These are phyloP conservation scores for Rotaria sp. DNA, from an alignment of 2,888 invertebrate species.

Conservation along the genomic window DNA sequence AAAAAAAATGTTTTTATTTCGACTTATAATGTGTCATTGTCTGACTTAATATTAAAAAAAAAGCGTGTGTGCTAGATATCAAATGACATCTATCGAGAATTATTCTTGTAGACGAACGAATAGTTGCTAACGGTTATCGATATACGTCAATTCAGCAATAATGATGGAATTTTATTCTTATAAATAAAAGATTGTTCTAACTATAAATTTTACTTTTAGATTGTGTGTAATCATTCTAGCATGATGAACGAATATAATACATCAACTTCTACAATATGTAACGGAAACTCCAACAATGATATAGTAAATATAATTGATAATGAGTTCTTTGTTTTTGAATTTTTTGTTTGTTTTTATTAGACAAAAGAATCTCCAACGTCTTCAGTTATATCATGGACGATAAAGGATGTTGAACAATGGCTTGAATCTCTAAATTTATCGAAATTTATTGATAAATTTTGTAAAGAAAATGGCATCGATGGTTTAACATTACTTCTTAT, in stretches of 20 bases:
- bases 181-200: background rate
- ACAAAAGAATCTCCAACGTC: background rate
- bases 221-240: background rate
- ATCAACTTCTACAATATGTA: background rate
- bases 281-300: background rate
- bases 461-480: slow-evolving; percentile 30
- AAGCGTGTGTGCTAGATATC: background rate
- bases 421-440: slow-evolving; percentile 19
- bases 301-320: background rate
- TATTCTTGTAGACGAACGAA: background rate
- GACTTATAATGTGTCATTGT: no score
- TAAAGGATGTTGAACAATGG: slow-evolving; percentile 25
- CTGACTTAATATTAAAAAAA: no score
- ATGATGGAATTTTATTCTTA: background rate
- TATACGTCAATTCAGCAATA: background rate
- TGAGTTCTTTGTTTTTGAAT: background rate
- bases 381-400: background rate
- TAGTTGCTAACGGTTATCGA: background rate
- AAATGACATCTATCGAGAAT: background rate
- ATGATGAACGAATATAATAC: background rate
- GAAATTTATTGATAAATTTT: slow-evolving; percentile 24
- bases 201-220: background rate
- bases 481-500: slow-evolving; percentile 36
- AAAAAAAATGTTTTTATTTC: no score
- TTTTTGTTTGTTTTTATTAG: background rate